Conservation (phyloP, 1,140 invertebrate genomes). For the Prorops nasuta region DNA sequence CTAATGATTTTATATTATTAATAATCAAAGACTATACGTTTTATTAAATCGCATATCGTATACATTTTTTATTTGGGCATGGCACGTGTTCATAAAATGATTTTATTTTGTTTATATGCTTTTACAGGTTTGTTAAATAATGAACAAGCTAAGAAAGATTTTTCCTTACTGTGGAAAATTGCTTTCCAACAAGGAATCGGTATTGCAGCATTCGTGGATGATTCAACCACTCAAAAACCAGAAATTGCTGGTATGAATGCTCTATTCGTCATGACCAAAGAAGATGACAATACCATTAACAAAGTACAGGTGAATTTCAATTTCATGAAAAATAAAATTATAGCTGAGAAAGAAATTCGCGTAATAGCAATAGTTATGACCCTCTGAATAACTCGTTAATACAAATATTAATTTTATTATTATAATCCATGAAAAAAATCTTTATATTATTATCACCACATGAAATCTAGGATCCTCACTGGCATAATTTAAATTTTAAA, state of each 20-base stretch:
- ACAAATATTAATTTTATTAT: no score
- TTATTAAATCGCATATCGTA: no score
- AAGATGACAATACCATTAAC: constrained; percentile 12
- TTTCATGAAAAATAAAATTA: background rate
- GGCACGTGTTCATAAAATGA: no score
- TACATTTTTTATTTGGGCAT: no score
- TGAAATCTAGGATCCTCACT: no score
- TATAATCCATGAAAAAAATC: no score
- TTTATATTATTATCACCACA: no score
- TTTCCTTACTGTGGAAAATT: constrained; percentile 24
- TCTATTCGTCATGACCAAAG: constrained; percentile 19
- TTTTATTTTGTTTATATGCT: background rate
- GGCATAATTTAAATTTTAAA: no score
- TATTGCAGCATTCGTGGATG: constrained; percentile 33
- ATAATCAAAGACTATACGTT: no score
- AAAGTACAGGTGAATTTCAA: background rate
- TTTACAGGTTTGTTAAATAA: constrained; percentile 34
- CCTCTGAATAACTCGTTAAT: no score
- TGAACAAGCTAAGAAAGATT: constrained; percentile 17
- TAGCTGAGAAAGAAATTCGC: background rate
- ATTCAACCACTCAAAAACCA: constrained; percentile 28
- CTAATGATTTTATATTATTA: no score
- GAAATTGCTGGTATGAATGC: constrained; percentile 38
- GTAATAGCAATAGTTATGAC: background rate
- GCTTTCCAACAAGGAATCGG: constrained; percentile 31